A percentile compares a stretch with the other conserved stretches of the same genome.
phyloP scores from a whole-genome alignment of 2,113 vertebrate species.

The Corythoichthys haematopterus region DNA sequence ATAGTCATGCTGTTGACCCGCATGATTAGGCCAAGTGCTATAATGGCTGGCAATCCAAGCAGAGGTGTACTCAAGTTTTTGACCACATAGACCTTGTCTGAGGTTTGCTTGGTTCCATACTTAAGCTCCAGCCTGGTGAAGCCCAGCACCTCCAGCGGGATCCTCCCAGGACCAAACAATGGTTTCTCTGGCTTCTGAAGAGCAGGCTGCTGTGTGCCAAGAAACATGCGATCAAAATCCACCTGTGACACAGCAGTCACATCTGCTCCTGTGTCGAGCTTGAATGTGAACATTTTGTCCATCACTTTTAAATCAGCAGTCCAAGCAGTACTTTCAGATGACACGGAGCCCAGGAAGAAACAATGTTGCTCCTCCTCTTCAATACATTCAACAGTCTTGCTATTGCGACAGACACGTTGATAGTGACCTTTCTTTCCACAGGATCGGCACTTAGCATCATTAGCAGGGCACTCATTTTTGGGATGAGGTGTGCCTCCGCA shows the following conservation, averaged over 20 bases:
- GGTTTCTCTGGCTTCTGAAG: not conserved
- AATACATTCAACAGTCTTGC: no score
- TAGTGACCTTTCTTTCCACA: constrained; percentile 2
- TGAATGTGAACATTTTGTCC: constrained; percentile 3
- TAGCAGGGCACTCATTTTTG: not conserved
- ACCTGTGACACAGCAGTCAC: not conserved
- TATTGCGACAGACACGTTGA: not conserved
- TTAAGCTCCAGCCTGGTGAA: not conserved
- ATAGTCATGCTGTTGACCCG: no score
- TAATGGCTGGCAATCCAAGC: not conserved
- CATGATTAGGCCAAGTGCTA: no score
- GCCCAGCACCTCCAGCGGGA: not conserved
- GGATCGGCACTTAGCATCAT: not conserved
- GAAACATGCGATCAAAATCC: not conserved
- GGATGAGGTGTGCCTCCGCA: no score
- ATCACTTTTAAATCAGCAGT: not conserved
- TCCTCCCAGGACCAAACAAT: not conserved
- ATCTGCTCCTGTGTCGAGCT: not conserved
- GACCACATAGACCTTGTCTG: not conserved
- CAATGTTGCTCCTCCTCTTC: not conserved
- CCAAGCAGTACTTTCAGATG: not conserved
- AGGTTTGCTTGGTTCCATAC: not conserved
- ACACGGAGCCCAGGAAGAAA: not conserved
- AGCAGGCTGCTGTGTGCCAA: not conserved
- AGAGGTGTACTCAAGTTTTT: not conserved